phyloP scores from a whole-genome alignment of 2,113 vertebrate species.

The Onychostruthus taczanowskii region DNA sequence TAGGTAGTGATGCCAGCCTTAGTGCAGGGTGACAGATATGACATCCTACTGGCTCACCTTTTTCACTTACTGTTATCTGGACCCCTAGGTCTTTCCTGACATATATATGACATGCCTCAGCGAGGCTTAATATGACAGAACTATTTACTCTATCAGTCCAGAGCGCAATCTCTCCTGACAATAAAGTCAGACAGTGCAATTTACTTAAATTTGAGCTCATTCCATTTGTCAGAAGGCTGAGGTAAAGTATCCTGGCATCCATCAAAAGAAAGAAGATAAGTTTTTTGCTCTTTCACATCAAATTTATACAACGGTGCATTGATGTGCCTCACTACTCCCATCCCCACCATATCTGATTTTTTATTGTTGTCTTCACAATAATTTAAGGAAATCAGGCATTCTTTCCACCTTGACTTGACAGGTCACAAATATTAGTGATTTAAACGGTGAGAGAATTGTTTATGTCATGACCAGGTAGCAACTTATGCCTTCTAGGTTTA shows the following conservation, averaged over 20 bases:
- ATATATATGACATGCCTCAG: slow-evolving; percentile 39
- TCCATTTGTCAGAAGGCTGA: slow-evolving; percentile 65
- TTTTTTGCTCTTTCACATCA: slow-evolving; percentile 68
- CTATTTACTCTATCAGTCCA: slow-evolving; percentile 60
- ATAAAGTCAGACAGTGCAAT: slow-evolving; percentile 56
- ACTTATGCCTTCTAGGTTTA: background rate
- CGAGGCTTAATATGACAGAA: slow-evolving; percentile 72
- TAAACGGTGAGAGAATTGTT: background rate
- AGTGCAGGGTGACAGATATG: slow-evolving; percentile 59
- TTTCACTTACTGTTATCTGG: slow-evolving; percentile 77
- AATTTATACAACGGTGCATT: slow-evolving; percentile 34
- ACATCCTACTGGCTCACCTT: slow-evolving; percentile 65
- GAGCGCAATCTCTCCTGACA: slow-evolving; percentile 54
- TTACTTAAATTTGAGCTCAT: slow-evolving; percentile 42
- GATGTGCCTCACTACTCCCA: slow-evolving; percentile 31
- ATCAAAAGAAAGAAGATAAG: slow-evolving; percentile 50
- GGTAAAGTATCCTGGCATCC: slow-evolving; percentile 67
- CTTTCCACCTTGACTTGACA: slow-evolving; percentile 23
- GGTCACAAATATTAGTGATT: slow-evolving; percentile 24
- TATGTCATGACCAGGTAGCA: background rate
- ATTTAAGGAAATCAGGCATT: background rate
- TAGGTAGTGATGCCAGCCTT: background rate
- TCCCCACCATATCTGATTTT: slow-evolving; percentile 22
- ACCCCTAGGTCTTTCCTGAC: slow-evolving; percentile 64
- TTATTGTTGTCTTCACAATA: slow-evolving; percentile 43